phyloP scores from a whole-genome alignment of 2,888 invertebrate species.

The Chironomus riparius region DNA sequence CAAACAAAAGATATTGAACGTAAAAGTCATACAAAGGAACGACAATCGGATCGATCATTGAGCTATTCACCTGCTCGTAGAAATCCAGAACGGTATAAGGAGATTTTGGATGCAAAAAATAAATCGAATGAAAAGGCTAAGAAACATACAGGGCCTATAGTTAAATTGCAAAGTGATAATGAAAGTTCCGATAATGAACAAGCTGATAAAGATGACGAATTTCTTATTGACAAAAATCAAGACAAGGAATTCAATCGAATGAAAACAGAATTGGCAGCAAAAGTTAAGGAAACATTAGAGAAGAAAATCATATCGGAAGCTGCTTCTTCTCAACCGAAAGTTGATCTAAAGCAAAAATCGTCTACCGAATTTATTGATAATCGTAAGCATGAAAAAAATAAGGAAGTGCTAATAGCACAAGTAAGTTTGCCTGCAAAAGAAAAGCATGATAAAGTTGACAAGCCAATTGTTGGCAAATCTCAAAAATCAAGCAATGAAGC shows the following conservation, averaged over 20 bases:
- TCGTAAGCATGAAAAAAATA: background rate
- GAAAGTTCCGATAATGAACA: constrained; percentile 44
- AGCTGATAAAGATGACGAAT: constrained; percentile 47
- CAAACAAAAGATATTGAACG: constrained; percentile 25
- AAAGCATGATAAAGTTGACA: background rate
- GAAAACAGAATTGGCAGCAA: constrained; percentile 56
- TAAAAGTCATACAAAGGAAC: constrained; percentile 29
- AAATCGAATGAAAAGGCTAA: constrained; percentile 28
- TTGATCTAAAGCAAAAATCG: background rate
- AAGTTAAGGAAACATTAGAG: constrained; percentile 52
- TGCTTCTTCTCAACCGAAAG: background rate
- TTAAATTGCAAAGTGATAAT: constrained; percentile 52
- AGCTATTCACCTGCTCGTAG: constrained; percentile 62
- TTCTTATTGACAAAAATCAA: constrained; percentile 49
- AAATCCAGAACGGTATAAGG: constrained; percentile 59
- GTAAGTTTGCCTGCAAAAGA: background rate
- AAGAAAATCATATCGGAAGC: constrained; percentile 20
- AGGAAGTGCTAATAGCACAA: constrained; percentile 11
- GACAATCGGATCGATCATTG: constrained; percentile 40
- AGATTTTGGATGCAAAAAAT: constrained; percentile 46
- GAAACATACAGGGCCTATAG: constrained; percentile 41
- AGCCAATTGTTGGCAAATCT: too few species aligned
- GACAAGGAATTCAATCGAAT: constrained; percentile 58
- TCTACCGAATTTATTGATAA: background rate
- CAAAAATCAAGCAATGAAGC: constrained; percentile 40